Evolutionary conservation across 2,113 vertebrate genomes (phyloP).

Genomic region (Lepisosteus osseus): DNA sequence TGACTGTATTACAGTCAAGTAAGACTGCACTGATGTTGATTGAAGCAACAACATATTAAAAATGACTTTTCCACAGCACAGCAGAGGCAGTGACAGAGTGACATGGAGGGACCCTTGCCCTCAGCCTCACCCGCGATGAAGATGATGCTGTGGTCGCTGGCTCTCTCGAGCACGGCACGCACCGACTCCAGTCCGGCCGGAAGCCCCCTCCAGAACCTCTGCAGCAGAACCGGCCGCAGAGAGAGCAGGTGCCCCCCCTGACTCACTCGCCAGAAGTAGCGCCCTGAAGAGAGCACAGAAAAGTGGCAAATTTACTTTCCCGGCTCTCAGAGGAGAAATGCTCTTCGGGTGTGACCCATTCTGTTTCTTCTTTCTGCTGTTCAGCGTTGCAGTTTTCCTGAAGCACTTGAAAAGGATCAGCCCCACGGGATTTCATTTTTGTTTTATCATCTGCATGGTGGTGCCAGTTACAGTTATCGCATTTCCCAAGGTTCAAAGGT

Average conservation of each 20-base stretch:
- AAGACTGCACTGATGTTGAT: not conserved
- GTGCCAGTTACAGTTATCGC: too few species aligned
- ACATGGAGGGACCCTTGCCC: not conserved
- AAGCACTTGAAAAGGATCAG: too few species aligned
- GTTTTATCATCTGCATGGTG: too few species aligned
- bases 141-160: conserved; percentile 30
- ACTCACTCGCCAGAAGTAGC: conserved; percentile 30
- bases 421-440: too few species aligned
- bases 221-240: conserved; percentile 22
- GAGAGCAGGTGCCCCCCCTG: conserved; percentile 24
- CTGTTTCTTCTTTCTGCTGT: too few species aligned
- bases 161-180: conserved; percentile 32
- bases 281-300: conserved; percentile 13
- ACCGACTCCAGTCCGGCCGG: conserved; percentile 20
- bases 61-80: not conserved
- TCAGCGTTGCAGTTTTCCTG: too few species aligned
- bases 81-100: not conserved
- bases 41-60: not conserved
- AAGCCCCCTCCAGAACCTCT: conserved; percentile 31
- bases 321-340: too few species aligned
- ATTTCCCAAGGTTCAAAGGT: too few species aligned
- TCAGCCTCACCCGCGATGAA: conserved; percentile 28
- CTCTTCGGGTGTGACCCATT: too few species aligned
- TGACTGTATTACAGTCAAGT: not conserved
- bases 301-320: too few species aligned